Base-by-base conservation (phyloP, 2,113 vertebrate genomes). In the Fulmarus glacialis region DNA sequence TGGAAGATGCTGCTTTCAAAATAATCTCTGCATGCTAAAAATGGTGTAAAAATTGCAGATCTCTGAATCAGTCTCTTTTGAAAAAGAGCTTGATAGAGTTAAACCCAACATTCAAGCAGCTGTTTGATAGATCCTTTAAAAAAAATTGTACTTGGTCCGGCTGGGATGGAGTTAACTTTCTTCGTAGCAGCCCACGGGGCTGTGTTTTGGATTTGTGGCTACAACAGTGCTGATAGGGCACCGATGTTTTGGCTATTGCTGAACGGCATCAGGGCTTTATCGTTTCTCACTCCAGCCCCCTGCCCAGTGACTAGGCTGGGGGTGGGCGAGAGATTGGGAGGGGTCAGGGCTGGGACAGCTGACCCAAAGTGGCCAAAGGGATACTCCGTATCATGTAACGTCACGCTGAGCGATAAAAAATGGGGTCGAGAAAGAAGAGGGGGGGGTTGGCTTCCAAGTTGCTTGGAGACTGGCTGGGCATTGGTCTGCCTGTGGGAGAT, bases 1-100 rank as follows among this genome's bases (percentile, higher is more conserved):
- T 67, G 88, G 89, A 87, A 93, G 71, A 62, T 32, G 26, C 56
- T 75, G 66, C 66, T 88, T 95, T 68, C 14, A 52, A 43, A 63
- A 55, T 34, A 13, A 29, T 26, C 50, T 42, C 43, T 60, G 0
- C 13, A 0, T 73, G 48, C 78, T 89, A 50, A 93, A 91, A 96
- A 53, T 15, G 38, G 38, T 30, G 30, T n/a, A 47, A 89, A 94
- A 85, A 15, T 5, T 1, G 4, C 70, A 85, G 66, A 8, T 71
- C 62, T 79, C 48, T 80, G 73, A 22, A n/a, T 60, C 53, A 5
- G 7, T 45, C 45, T 73, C n/a, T 71, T 53, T 19, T 53, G 32
- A 15, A 36, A 26, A 56, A 10, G 53, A 68, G 24, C 15, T 63
- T 30, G 38, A 56, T 82, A 56, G 81, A 34, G 56, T 68, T 34